Evolutionary conservation across 1,140 invertebrate species (phyloP).

Genomic region (Mercenaria mercenaria): DNA sequence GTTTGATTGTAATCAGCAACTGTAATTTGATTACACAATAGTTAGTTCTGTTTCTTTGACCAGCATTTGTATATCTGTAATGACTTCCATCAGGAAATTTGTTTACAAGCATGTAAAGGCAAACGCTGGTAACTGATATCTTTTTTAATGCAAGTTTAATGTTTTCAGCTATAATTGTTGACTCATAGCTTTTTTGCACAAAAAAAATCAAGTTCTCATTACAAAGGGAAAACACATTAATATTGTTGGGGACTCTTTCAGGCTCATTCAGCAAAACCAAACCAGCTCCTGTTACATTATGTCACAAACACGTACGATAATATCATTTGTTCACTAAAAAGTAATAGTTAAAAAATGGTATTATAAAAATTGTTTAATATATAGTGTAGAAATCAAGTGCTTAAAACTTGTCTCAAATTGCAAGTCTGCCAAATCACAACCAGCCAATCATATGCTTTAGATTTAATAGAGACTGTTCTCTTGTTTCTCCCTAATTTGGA

Average conservation of each 20-base stretch:
- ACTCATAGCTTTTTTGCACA: not conserved
- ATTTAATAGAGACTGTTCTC: too few species aligned
- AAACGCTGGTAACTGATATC: not conserved
- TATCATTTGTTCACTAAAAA: too few species aligned
- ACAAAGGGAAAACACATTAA: not conserved
- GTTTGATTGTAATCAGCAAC: not conserved
- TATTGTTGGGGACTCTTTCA: not conserved
- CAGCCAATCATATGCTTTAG: too few species aligned
- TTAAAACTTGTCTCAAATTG: too few species aligned
- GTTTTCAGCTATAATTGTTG: constrained; percentile 13
- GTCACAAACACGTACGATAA: too few species aligned
- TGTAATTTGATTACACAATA: constrained; percentile 29
- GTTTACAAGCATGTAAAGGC: constrained; percentile 5
- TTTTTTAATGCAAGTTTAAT: constrained; percentile 40
- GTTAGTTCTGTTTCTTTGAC: not conserved
- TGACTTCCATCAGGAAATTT: constrained; percentile 19
- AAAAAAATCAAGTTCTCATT: not conserved
- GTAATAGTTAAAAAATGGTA: too few species aligned
- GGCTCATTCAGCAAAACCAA: constrained; percentile 20
- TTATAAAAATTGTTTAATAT: too few species aligned
- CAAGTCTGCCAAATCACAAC: too few species aligned
- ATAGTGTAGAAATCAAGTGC: too few species aligned
- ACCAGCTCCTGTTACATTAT: not conserved
- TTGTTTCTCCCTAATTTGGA: too few species aligned
- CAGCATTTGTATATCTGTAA: not conserved